phyloP scores from a whole-genome alignment of 2,113 vertebrate genomes.

The Myrmecobius fasciatus region DNA sequence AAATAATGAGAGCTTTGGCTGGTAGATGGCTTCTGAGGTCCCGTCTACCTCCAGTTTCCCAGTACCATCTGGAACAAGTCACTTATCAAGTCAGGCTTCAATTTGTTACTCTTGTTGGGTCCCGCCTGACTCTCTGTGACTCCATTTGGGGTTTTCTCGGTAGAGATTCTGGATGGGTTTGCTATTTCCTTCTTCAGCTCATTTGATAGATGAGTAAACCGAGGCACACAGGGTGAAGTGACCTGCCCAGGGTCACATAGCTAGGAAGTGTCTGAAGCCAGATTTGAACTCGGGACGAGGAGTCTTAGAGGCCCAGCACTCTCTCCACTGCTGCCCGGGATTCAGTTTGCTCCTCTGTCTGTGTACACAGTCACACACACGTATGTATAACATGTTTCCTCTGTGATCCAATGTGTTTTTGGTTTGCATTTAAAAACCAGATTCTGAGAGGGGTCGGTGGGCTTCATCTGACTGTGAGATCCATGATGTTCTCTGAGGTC shows the following conservation, averaged over 20 bases:
- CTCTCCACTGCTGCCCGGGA: not conserved
- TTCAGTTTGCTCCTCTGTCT: not conserved
- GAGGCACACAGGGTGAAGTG: not conserved
- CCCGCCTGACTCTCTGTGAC: not conserved
- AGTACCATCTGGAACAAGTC: not conserved
- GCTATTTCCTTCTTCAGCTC: not conserved
- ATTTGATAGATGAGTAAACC: not conserved
- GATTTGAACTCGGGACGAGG: not conserved
- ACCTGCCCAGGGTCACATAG: not conserved
- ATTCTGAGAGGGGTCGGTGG: no score
- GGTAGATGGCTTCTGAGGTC: not conserved
- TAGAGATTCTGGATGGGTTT: not conserved
- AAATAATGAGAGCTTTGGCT: not conserved
- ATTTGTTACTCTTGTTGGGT: not conserved
- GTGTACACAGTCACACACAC: no score
- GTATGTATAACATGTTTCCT: no score
- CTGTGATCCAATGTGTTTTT: no score
- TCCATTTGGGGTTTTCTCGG: not conserved
- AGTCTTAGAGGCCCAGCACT: not conserved
- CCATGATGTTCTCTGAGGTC: not conserved
- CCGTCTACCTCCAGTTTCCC: not conserved
- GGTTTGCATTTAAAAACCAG: no score
- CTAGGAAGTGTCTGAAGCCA: not conserved
- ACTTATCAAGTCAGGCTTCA: not conserved
- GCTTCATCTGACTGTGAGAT: no score